Evolutionary conservation across 2,113 vertebrate species (phyloP), one percentile per base, ranked within the genome.

Genomic region (Periophthalmus modestus): DNA sequence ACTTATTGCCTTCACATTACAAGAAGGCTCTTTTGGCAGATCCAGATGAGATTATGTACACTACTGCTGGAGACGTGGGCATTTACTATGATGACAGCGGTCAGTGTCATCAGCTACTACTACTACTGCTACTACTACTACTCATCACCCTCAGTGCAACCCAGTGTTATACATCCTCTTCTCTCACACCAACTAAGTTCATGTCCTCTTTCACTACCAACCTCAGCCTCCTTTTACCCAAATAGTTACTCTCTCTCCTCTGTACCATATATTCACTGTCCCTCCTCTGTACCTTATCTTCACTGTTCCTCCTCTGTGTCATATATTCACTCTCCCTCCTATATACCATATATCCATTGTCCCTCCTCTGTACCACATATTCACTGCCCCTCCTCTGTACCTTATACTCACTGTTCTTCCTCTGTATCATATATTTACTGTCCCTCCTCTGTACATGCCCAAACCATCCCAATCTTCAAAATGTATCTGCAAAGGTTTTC

Each of bases 71-170:
- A 58, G 95, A 98, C 71, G 94, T 99, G 80, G 94, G 93, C 36
- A 96, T 99, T 91, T 95, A 95, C 90, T 96, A 96, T 47, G 95
- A 96, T 73, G 93, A 97, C 65, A 90, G 94, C 52, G 97, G 97
- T 99, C 28, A 77, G 85, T 48, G 24, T 62, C 59, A 15, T 28
- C 23, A 28, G 0, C 3, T 21, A 13, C 55, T 23, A 24, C 21
- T 6, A 33, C 28, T 28, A 58, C 36, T 39, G 0, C 1, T 21
- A 12, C 21, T 23, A 24, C 23, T 6, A 33, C 4, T 7, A 58
- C 36, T 58, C 54, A 57, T 21, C 54, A 2, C 7, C 54, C 12
- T n/a, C 54, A 23, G 1, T 57, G 6, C 23, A 54, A 54, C 52
- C 18, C 52, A 28, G 28, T 39, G 5, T 5, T 21, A 18, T 55